phyloP scores from a whole-genome alignment of 1,140 invertebrate genomes.

The Apocrypta bakeri region DNA sequence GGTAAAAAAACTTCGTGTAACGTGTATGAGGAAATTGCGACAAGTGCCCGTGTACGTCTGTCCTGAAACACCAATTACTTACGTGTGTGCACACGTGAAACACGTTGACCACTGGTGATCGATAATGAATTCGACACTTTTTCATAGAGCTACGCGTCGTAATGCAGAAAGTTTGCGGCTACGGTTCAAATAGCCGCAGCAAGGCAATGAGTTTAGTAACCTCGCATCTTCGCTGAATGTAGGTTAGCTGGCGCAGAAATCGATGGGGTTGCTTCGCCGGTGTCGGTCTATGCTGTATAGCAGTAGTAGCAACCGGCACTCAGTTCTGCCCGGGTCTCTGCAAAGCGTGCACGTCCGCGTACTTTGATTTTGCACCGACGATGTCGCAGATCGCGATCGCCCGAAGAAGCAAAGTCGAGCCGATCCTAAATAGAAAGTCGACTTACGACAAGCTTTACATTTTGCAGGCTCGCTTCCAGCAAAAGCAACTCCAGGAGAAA shows the following conservation, averaged over 20 bases:
- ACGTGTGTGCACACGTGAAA: too few relatives aligned
- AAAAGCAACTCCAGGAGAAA: slow-evolving; percentile 83
- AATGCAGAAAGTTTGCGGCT: neutral
- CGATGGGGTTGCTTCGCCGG: slow-evolving; percentile 61
- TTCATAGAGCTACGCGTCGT: too few relatives aligned
- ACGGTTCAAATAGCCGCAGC: neutral
- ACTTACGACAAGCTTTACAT: neutral
- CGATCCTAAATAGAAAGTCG: neutral
- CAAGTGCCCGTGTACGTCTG: too few relatives aligned
- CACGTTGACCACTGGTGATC: too few relatives aligned
- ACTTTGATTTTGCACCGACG: neutral
- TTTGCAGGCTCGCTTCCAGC: slow-evolving; percentile 82
- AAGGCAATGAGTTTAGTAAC: slow-evolving; percentile 65
- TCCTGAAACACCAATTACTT: too few relatives aligned
- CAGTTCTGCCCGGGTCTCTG: neutral
- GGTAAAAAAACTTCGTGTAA: neutral
- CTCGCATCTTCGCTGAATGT: slow-evolving; percentile 56
- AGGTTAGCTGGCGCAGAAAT: slow-evolving; percentile 60
- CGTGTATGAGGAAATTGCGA: too few relatives aligned
- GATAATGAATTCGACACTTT: too few relatives aligned
- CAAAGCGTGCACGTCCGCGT: neutral
- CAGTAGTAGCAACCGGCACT: neutral
- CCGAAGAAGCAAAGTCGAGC: neutral
- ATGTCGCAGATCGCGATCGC: neutral
- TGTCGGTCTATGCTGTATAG: neutral